phyloP scores from a whole-genome alignment of 2,888 invertebrate genomes.

The Calameuta idolon region DNA sequence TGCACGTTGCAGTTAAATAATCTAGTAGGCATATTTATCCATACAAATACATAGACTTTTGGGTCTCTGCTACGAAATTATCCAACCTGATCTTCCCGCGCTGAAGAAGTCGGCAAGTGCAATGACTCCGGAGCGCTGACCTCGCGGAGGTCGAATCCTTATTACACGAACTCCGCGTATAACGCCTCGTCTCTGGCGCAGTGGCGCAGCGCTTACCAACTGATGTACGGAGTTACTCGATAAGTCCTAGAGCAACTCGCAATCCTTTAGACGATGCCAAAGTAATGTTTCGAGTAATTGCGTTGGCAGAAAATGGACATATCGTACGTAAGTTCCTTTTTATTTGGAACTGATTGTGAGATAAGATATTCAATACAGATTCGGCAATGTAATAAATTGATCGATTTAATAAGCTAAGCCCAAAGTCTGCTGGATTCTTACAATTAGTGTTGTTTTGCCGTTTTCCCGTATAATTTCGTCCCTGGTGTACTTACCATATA shows the following conservation, averaged over 20 bases:
- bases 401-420: background rate
- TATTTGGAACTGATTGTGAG: background rate
- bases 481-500: too few species aligned
- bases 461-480: background rate
- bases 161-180: background rate
- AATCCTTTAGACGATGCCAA: background rate
- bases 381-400: background rate
- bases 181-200: slow-evolving; percentile 24
- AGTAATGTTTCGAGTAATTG: background rate
- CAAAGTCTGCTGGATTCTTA: background rate
- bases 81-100: slow-evolving; percentile 1
- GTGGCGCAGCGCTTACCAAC: background rate
- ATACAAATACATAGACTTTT: background rate
- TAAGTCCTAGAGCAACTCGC: background rate
- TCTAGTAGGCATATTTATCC: too few species aligned
- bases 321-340: background rate
- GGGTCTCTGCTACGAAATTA: background rate
- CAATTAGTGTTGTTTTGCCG: background rate
- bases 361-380: too few species aligned
- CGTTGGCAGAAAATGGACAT: background rate
- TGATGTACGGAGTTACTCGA: background rate
- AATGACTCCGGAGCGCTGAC: slow-evolving; percentile 42
- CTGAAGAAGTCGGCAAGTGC: slow-evolving; percentile 31
- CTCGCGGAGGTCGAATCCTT: slow-evolving; percentile 38
- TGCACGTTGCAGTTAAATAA: background rate